Evolutionary conservation across 2,797 vertebrate species (phyloP), one percentile per base, ranked within the genome.

Genomic region (Enoplosus armatus): DNA sequence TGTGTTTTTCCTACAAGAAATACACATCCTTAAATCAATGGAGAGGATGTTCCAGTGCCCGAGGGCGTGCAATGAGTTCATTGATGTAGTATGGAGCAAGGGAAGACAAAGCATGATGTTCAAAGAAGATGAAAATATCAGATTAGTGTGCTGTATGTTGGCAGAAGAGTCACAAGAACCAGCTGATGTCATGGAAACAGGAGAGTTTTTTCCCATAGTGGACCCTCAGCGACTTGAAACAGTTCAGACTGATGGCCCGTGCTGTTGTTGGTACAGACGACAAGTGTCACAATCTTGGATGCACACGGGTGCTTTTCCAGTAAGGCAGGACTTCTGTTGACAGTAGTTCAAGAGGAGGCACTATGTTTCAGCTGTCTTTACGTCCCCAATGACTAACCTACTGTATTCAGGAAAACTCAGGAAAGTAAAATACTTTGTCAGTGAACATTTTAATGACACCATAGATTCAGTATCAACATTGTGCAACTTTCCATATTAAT

Each of bases 331-430:
- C 27, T 31, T 61, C 18, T 61, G 31, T 35, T 60, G 39, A 59
- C 54, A 9, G 53, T 29, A 67, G 35, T 8, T 48, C 24, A 43
- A 22, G 3, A 14, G 26, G 56, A 16, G 8, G 9, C 15, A 5
- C 54, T 18, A 16, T 27, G n/a, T 37, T 47, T 56, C 26, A 72
- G 27, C 35, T 53, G 61, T 35, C 50, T 77, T 54, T 54, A 48
- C 3, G 2, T 61, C 22, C 48, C 29, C 8, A 12, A 15, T 33
- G 29, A n/a, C 47, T n/a, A n/a, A 50, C 20, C 37, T 2, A 16
- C 29, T 73, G 51, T 20, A 14, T 51, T 26, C 20, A 22, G 4
- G 8, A 69, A 45, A 43, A 43, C 26, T n/a, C n/a, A n/a, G n/a
- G n/a, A n/a, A 68, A 31, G 45, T 6, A 1, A 43, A 27, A 66